Evolutionary conservation across 2,797 vertebrate genomes (phyloP), one percentile per base, ranked within the genome.

Genomic region (Lepilemur septentrionalis): DNA sequence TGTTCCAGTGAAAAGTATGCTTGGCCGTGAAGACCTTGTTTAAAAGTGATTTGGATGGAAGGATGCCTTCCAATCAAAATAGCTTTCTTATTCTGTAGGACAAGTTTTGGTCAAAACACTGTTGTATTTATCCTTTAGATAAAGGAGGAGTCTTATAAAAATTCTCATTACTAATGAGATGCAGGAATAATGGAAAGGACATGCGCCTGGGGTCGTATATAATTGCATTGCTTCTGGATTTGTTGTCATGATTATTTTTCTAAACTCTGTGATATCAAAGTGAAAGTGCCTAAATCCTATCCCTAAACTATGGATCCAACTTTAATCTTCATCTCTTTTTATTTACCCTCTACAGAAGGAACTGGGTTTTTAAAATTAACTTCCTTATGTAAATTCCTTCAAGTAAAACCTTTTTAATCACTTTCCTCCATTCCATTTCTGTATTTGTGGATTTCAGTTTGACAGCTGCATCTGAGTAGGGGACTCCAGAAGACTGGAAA

Each of bases 21-120:
- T 89, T 91, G 94, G 98, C 98, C 97, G 0, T 98, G 98, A 98
- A 98, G 98, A 97, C 98, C 43, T 25, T 97, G 97, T 92, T 63
- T 97, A 81, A 97, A 59, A 93, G 89, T 95, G 82, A 90, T 91
- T 5, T 94, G 94, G 96, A 93, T 92, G 25, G 38, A 89, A 95
- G 96, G 94, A 93, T 92, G 59, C 80, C 95, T 93, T 30, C 0
- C 75, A 96, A 35, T 94, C 38, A 2, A 80, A 93, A 32, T 35
- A 94, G 13, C 50, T 88, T 81, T 80, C 38, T 89, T 81, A 73
- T 20, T 86, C 22, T 92, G 50, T 82, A 70, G 79, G 67, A 43
- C 22, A 85, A 2, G 10, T 35, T 81, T 43, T 85, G 17, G 48
- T 38, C 50, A 93, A 93, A 79, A 86, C 48, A 41, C 4, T 70